Evolutionary conservation across 2,113 vertebrate species (phyloP), one percentile per base, ranked within the genome.

Genomic region (Strix uralensis): DNA sequence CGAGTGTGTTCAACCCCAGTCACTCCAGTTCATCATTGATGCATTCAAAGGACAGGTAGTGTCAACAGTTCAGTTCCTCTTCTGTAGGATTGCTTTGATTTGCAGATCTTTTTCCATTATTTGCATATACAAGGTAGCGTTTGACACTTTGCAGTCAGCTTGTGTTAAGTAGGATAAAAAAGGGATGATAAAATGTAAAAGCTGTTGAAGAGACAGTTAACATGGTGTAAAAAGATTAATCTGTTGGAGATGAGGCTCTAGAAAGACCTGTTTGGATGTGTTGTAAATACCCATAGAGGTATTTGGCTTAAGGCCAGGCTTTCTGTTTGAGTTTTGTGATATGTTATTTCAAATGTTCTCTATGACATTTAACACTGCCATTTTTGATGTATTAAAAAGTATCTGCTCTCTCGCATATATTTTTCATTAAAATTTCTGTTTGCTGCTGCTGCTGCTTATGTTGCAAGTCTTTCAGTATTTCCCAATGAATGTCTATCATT

Each of bases 1-100:
- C 13, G 99, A 99, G 96, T 99, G 99, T 95, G 99, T 99, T 90
- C 99, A 99, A 70, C 99, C 99, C 13, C 99, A 99, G 97, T 98
- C 99, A 0, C 98, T 99, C 14, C 99, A 99, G 93, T 99, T 99
- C 97, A 99, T 99, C 95, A 99, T 99, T 40, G 99, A 99, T 74
- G 99, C 99, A 44, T 99, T 99, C 96, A 99, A 99, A 95, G 99
- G 99, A 97, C 99, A 99, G 99, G 99, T 99, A 97, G 42, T 65
- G 52, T 81, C 81, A 73, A 4, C 32, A 38, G 29, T 70, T 93
- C 32, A 5, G 94, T 95, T 81, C 30, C 58, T 92, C 21, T 72
- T 51, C 44, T 80, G 19, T 25, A 16, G 15, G 26, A 9, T 38
- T 85, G 51, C 67, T 81, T 88, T 57, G 38, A 38, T 81, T 61